These are phyloP conservation scores for Drosophila watanabei DNA, from an alignment of 1,140 invertebrate genomes.

Conservation along the genomic window DNA sequence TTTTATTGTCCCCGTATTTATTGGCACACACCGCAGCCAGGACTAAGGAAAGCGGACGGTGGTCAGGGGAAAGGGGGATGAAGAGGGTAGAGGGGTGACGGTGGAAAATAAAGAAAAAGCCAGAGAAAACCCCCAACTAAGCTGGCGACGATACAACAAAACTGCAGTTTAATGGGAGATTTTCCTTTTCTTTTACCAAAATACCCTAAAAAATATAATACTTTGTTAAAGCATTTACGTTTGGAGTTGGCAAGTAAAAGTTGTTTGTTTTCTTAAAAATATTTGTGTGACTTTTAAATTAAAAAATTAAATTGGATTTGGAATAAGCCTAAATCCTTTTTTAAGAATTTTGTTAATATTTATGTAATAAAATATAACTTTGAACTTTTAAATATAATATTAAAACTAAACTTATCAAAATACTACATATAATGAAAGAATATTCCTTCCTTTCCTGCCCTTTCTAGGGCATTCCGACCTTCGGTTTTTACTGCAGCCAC, in stretches of 20 bases:
- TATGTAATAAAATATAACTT: background rate
- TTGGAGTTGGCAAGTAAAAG: background rate
- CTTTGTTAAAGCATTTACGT: background rate
- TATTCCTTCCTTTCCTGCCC: background rate
- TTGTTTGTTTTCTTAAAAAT: background rate
- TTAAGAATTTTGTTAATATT: background rate
- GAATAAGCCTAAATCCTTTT: background rate
- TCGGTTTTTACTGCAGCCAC: background rate
- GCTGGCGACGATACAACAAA: conserved; percentile 36
- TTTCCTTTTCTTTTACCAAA: conserved; percentile 31
- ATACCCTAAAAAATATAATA: conserved; percentile 17
- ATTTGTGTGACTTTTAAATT: background rate
- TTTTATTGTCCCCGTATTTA: conserved; percentile 80
- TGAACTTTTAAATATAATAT: no score
- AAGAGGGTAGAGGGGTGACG: background rate
- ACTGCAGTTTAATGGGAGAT: conserved; percentile 74
- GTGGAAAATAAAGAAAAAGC: conserved; percentile 27
- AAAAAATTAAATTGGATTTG: background rate
- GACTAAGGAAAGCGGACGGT: conserved; percentile 13
- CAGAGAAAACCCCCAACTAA: conserved; percentile 46
- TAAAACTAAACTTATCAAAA: rapidly evolving
- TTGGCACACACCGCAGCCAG: conserved; percentile 66
- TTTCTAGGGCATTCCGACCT: conserved; percentile 1
- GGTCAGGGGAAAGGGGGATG: background rate
- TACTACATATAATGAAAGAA: background rate